Percentiles rank a stretch among this genome's conserved stretches.
These are phyloP conservation scores for Laothoe populi DNA, from an alignment of 2,888 invertebrate genomes.

Conservation along the genomic window DNA sequence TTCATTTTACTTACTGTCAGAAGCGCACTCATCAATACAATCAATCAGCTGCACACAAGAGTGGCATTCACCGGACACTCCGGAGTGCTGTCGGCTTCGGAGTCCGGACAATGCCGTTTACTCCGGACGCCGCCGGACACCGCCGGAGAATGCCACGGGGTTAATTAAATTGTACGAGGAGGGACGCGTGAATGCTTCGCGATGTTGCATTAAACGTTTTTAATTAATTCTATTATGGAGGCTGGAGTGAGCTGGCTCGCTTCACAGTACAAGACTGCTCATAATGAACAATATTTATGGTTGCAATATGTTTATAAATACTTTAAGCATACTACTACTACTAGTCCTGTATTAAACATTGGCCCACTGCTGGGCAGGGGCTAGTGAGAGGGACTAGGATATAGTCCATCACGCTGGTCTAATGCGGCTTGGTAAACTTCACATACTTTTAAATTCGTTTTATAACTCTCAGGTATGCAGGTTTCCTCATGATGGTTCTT, in stretches of 20 bases:
- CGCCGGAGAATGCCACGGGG: constrained; percentile 7
- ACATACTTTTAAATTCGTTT: no score
- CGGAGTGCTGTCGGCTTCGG: background rate
- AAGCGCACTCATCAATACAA: constrained; percentile 18
- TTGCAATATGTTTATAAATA: no score
- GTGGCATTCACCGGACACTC: constrained; percentile 12
- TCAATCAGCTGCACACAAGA: constrained; percentile 13
- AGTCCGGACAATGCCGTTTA: background rate
- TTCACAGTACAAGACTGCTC: background rate
- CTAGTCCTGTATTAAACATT: no score
- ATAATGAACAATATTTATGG: background rate
- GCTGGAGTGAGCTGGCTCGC: background rate
- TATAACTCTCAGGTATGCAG: no score
- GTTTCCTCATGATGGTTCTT: no score
- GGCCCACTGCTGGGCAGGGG: no score
- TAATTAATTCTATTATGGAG: constrained; percentile 51
- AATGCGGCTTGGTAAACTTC: no score
- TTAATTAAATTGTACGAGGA: constrained; percentile 29
- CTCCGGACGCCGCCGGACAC: background rate
- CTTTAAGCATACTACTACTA: no score
- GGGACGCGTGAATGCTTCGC: constrained; percentile 28
- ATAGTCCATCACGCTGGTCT: no score
- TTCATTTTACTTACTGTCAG: constrained; percentile 24
- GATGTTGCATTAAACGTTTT: constrained; percentile 40
- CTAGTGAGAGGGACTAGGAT: no score